Conservation (phyloP, 2,113 vertebrate species). For the Myocastor coypus region DNA sequence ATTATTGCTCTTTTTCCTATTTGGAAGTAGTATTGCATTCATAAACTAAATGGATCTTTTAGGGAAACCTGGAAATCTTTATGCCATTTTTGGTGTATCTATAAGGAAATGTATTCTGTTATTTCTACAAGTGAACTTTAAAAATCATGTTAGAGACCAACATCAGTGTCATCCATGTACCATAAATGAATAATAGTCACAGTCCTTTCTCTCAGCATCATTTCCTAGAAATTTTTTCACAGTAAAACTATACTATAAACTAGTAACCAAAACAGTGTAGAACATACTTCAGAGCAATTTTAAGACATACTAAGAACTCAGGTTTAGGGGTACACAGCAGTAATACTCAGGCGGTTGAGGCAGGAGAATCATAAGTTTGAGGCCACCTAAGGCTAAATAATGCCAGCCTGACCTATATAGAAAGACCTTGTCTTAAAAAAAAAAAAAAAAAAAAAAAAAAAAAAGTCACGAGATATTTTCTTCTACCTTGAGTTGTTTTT, state of each 20-base stretch:
- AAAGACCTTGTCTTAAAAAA: neutral
- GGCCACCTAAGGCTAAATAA: too few relatives aligned
- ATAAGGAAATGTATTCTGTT: neutral
- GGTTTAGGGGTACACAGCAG: neutral
- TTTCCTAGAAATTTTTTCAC: constrained; percentile 41
- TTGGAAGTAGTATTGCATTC: neutral
- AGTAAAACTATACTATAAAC: neutral
- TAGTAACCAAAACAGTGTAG: neutral
- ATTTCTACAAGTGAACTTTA: constrained; percentile 27
- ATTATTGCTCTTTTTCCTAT: neutral
- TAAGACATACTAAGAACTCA: neutral
- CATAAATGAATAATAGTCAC: neutral
- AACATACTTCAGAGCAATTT: neutral
- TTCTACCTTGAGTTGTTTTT: constrained; percentile 10
- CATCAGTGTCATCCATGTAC: neutral
- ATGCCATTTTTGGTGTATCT: neutral
- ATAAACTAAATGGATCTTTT: neutral
- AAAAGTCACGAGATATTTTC: neutral
- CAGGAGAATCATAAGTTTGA: neutral
- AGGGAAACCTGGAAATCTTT: neutral
- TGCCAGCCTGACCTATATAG: too few relatives aligned
- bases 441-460: neutral
- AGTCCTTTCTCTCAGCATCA: neutral
- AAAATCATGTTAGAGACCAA: neutral
- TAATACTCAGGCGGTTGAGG: neutral